Base-by-base conservation (phyloP, 1,140 invertebrate genomes). In the Bombus pyrosoma region DNA sequence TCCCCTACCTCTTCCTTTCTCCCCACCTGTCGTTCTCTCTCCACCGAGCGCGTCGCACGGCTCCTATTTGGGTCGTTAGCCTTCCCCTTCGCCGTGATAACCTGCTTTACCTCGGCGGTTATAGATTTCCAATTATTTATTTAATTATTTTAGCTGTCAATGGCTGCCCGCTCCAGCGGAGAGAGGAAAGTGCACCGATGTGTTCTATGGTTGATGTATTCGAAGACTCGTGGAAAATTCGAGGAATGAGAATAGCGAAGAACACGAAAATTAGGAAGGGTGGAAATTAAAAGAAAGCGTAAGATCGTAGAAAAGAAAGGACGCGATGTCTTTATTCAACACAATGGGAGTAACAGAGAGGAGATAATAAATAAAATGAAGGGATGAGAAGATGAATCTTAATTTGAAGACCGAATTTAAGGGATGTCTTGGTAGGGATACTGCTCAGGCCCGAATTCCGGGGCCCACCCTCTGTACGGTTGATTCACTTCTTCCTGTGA, bases 401-500 rank as follows among this genome's bases (percentile, higher is more conserved):
- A 15, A 32, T 3, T 5, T 1, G 10, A 8, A 13, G 9, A 3
- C 4, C 18, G 12, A n/a, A 13, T 5, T 92, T 69, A 93, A 34
- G 93, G 93, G 34, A 93, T 82, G 28, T 95, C 93, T 2, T 94
- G 94, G 74, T 94, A 95, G 47, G 91, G 93, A 64, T 93, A 95
- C 28, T 92, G 93, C 57, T 95, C 94, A 41, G 90, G 71, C 59
- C 83, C 88, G 64, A 93, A 93, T 74, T 95, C 94, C 0, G 94
- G 94, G 2, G 89, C 73, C 94, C 94, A 95, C 9, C 90, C 94
- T 79, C 84, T 93, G 84, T 95, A 95, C 32, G 94, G 94, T 47
- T 94, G 91, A 57, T 93, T 91, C 12, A 92, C 68, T 77, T 95
- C 94, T 43, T 95, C 93, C 75, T 94, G 94, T 9, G 95, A 94